Evolutionary conservation across 1,140 invertebrate species (phyloP), one percentile per base, ranked within the genome.

Genomic region (Calephelis nemesis): DNA sequence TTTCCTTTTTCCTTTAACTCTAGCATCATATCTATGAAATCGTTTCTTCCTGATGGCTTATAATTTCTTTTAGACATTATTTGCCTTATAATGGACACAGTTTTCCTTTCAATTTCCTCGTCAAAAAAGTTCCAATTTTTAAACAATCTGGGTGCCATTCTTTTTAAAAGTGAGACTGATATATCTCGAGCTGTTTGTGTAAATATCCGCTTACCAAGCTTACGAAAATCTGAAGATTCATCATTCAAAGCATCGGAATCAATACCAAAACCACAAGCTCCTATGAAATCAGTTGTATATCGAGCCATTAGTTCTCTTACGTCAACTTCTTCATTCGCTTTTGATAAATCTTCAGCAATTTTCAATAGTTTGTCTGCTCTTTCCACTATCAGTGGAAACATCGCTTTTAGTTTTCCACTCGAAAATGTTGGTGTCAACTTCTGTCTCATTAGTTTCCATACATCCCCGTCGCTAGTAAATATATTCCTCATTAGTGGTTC

Each of bases 401-500:
- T 45, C 8, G 42, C 42, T 45, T 45, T 45, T 7, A 45, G 42
- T 45, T 45, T 45, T 45, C 7, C 42, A 45, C 42, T 45, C 42
- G 42, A 45, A 1, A 45, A 45, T 45, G 42, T 45, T 1, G 42
- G 42, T 45, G 42, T 45, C 42, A 45, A 45, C 42, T 45, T 45
- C 8, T 45, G 6, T 45, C 42, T 45, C 42, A 45, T 45, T 7
- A 45, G 42, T 45, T 45, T 45, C 42, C 42, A 45, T 45, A 45
- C 42, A 30, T 65, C 52, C n/a, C 62, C 70, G 39, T 71, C 63
- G 9, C 39, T 63, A 11, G 49, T n/a, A 52, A 65, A 65, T 64
- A 72, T 1, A 75, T 76, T 65, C 73, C 77, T 62, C 74, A 82
- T 71, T 75, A 88, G 40, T 63, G 75, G 77, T 60, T 83, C 78